Percentiles rank a stretch among this genome's conserved stretches.
Evolutionary conservation across 2,888 invertebrate species (phyloP).

Genomic region (Xylota sylvarum): DNA sequence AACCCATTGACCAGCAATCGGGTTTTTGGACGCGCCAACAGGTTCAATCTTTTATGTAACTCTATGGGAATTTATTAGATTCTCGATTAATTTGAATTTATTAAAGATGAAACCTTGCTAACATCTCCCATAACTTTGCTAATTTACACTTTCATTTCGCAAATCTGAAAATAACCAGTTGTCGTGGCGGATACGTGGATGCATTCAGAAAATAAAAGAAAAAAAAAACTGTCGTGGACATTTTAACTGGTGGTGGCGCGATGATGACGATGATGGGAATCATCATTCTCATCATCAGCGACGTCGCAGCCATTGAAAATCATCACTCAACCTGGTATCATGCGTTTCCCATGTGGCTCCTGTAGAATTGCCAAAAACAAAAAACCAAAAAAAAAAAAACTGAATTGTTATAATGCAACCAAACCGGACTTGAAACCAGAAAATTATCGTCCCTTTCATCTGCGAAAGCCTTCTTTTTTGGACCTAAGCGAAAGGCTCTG

Average conservation of each 20-base stretch:
- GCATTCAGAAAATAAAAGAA: background rate
- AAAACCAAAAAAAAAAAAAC: constrained; percentile 27
- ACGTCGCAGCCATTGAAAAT: constrained; percentile 3
- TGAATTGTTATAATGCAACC: constrained; percentile 52
- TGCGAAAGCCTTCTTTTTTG: constrained; percentile 34
- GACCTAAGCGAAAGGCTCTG: background rate
- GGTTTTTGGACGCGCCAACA: constrained; percentile 24
- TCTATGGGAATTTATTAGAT: constrained; percentile 10
- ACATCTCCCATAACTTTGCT: constrained; percentile 24
- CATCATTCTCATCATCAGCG: constrained; percentile 54
- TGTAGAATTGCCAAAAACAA: constrained; percentile 50
- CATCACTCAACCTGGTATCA: constrained; percentile 57
- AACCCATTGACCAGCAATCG: constrained; percentile 41
- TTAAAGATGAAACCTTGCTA: constrained; percentile 31
- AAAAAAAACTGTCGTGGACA: constrained; percentile 1
- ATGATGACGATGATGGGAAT: constrained; percentile 36
- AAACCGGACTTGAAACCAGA: constrained; percentile 76
- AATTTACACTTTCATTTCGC: constrained; percentile 59
- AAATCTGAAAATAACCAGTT: constrained; percentile 55
- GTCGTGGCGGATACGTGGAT: constrained; percentile 29
- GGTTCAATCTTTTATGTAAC: constrained; percentile 50
- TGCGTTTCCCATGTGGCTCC: constrained; percentile 70
- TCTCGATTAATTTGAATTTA: constrained; percentile 55
- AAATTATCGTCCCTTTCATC: constrained; percentile 74
- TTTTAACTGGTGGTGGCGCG: constrained; percentile 24